Evolutionary conservation across 2,797 vertebrate species (phyloP).

Genomic region (Tapirus indicus): DNA sequence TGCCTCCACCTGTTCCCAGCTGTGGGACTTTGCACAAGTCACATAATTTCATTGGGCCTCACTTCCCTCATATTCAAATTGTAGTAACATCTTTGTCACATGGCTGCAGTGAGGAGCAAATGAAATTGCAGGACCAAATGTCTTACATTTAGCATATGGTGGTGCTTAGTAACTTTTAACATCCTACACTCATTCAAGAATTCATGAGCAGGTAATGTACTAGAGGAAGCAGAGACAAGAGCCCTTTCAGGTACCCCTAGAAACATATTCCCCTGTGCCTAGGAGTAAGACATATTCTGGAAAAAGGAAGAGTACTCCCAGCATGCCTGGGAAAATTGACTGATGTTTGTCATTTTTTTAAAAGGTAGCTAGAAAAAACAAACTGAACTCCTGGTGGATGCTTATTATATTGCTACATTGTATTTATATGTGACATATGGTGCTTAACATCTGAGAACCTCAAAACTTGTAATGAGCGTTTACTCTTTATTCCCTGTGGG

Average conservation of each 20-base stretch:
- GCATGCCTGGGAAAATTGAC: conserved; percentile 52
- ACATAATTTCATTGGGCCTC: neutral
- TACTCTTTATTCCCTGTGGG: conserved; percentile 56
- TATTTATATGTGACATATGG: conserved; percentile 58
- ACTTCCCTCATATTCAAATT: neutral
- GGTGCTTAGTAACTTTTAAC: neutral
- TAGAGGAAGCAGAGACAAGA: neutral
- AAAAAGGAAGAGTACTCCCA: neutral
- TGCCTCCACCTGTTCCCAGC: neutral
- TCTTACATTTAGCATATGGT: neutral
- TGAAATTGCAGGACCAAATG: neutral
- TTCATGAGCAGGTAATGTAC: neutral
- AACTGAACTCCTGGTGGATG: conserved; percentile 39
- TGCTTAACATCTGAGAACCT: conserved; percentile 57
- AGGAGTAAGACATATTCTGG: neutral
- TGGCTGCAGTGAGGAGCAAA: neutral
- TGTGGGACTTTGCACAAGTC: neutral
- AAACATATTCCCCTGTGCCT: neutral
- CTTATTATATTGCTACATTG: conserved; percentile 71
- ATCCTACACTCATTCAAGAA: neutral
- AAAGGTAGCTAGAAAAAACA: conserved; percentile 56
- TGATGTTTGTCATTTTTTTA: conserved; percentile 22
- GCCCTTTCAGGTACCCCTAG: neutral
- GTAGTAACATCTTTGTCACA: neutral
- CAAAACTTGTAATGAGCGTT: conserved; percentile 69